Evolutionary conservation across 1,140 invertebrate genomes (phyloP).

Genomic region (Phymastichus coffea): DNA sequence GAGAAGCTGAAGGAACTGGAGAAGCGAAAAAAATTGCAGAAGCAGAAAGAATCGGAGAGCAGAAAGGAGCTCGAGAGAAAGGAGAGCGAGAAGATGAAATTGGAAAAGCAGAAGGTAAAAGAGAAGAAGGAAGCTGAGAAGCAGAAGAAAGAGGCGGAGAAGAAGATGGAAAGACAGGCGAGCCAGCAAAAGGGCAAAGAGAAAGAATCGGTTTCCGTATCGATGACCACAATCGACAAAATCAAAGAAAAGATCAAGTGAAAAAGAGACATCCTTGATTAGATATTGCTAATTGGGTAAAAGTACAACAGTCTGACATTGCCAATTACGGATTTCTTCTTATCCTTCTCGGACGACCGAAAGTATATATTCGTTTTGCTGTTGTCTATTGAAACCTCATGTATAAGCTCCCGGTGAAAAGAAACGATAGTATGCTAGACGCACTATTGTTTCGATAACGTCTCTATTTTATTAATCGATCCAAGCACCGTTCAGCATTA

Average conservation of each 20-base stretch:
- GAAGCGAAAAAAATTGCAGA: background rate
- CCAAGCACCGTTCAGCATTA: too few species aligned
- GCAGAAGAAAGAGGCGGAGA: background rate
- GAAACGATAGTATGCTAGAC: too few species aligned
- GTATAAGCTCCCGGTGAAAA: too few species aligned
- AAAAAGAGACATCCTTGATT: too few species aligned
- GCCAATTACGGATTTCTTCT: too few species aligned
- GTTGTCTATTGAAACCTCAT: too few species aligned
- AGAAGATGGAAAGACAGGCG: constrained; percentile 15
- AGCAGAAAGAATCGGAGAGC: background rate
- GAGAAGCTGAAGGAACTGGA: constrained; percentile 20
- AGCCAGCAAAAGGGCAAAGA: constrained; percentile 3
- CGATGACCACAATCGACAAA: background rate
- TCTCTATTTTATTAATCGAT: too few species aligned
- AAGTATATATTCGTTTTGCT: too few species aligned
- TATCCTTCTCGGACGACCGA: too few species aligned
- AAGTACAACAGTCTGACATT: too few species aligned
- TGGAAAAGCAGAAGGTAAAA: background rate
- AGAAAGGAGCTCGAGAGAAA: constrained; percentile 18
- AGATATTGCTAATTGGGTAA: too few species aligned
- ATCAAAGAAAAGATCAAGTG: background rate
- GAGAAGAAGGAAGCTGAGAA: constrained; percentile 11
- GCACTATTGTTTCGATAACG: too few species aligned
- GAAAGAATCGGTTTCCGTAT: constrained; percentile 9
- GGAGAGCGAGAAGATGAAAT: constrained; percentile 17